These are phyloP conservation scores for Amyelois transitella DNA, from an alignment of 1,140 invertebrate species.

Conservation along the genomic window DNA sequence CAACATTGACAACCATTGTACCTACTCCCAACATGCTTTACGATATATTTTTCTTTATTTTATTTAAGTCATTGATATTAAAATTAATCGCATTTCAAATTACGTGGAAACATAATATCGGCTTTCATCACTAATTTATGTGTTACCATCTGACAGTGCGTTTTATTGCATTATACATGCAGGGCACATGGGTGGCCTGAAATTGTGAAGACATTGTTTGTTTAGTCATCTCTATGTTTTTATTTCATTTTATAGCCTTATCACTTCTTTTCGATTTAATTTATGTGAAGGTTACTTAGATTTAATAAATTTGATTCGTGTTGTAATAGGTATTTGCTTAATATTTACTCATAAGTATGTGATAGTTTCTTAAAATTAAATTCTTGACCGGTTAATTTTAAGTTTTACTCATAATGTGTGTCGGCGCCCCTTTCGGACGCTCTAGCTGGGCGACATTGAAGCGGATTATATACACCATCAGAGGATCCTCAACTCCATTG, in stretches of 20 bases:
- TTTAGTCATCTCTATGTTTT: not conserved
- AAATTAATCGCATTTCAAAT: constrained; percentile 53
- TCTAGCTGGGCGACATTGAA: too few relatives aligned
- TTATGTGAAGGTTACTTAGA: not conserved
- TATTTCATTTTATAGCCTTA: not conserved
- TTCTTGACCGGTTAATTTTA: too few relatives aligned
- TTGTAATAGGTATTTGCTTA: too few relatives aligned
- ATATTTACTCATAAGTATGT: too few relatives aligned
- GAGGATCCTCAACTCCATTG: too few relatives aligned
- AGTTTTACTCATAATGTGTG: too few relatives aligned
- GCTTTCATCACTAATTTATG: constrained; percentile 61
- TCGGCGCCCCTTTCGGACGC: too few relatives aligned
- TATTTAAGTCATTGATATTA: constrained; percentile 53
- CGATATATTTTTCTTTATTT: constrained; percentile 27
- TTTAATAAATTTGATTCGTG: not conserved
- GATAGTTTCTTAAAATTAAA: too few relatives aligned
- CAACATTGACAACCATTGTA: not conserved
- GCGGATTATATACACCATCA: too few relatives aligned
- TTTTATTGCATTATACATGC: constrained; percentile 57
- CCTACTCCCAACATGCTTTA: constrained; percentile 9
- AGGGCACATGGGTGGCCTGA: constrained; percentile 52
- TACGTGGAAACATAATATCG: constrained; percentile 36
- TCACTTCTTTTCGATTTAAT: not conserved
- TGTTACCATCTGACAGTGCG: constrained; percentile 10
- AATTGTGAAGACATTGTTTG: constrained; percentile 4